Evolutionary conservation across 2,888 invertebrate genomes (phyloP), one percentile per base, ranked within the genome.

Genomic region (Eucera pruinosa): DNA sequence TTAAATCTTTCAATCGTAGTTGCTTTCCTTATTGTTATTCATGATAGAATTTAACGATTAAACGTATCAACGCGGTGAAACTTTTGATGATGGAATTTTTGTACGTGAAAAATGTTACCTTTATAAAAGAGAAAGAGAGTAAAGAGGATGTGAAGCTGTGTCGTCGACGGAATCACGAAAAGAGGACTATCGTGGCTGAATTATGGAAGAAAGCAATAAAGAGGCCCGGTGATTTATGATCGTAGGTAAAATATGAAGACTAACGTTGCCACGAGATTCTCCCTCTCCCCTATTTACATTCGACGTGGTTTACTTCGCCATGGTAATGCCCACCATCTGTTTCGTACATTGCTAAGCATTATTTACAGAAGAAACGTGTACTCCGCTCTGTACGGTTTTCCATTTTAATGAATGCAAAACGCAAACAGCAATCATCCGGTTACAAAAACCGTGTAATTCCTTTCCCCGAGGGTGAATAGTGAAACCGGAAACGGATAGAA

Each of bases 181-280:
- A 20, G 33, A 41, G 48, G n/a, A 36, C 48, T 18, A 54, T 60
- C 62, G 60, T 33, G 47, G 45, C 41, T 66, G 65, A 80, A 80
- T 80, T 68, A 76, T 58, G 71, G 52, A 65, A 61, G 66, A 62
- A 74, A 68, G 71, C 68, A 81, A 81, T 74, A 78, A 69, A 60
- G 50, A 52, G 20, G n/a, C 25, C 2, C 20, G 18, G 54, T 70
- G 73, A 81, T 81, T 78, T 72, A 81, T 81, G 69, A 60, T 55
- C 36, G 48, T 20, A 36, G 45, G 54, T 54, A 66, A 66, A 77
- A 67, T 70, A 67, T 47, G 54, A 47, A 62, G 48, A 55, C 69
- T 64, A 67, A 72, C 71, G 76, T 76, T 58, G 50, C 23, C 54
- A 9, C 30, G 45, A 41, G 33, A 58, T 48, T 52, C 60, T 67